phyloP scores from a whole-genome alignment of 2,888 invertebrate species.

The Uropetala carovei region DNA sequence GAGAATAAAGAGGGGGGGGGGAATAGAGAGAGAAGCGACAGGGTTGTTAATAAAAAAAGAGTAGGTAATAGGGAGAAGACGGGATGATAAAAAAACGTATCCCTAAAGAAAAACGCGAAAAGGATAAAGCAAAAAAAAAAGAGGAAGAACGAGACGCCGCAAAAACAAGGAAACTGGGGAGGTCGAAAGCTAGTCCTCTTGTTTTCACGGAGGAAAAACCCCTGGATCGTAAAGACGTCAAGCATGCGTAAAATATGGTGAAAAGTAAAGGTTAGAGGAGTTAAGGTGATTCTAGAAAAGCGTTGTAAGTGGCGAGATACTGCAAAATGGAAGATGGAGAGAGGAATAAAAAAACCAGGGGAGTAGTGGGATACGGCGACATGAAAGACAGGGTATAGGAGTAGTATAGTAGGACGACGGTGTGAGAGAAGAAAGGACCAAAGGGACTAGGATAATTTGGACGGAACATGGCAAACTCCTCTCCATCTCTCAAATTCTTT shows the following conservation, averaged over 20 bases:
- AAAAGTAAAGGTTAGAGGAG: constrained; percentile 28
- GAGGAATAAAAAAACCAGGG: background rate
- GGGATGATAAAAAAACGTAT: background rate
- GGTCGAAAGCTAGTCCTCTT: background rate
- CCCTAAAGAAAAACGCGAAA: background rate
- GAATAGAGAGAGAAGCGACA: background rate
- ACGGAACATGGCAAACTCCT: background rate
- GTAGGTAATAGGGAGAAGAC: background rate
- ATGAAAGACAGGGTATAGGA: background rate
- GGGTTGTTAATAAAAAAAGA: background rate
- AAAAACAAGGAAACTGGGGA: background rate
- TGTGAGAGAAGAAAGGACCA: background rate
- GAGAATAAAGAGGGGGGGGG: background rate
- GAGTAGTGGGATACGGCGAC: too few species aligned
- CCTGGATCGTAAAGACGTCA: constrained; percentile 28
- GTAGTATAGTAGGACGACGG: background rate
- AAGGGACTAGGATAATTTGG: background rate
- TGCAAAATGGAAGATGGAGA: background rate
- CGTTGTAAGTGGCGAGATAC: background rate
- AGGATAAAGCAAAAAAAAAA: background rate
- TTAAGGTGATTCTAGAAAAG: constrained; percentile 8
- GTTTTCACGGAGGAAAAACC: constrained; percentile 7
- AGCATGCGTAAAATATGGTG: constrained; percentile 16
- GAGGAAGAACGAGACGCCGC: background rate
- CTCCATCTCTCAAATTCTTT: background rate